Evolutionary conservation across 2,888 invertebrate genomes (phyloP).

Genomic region (Hypsopygia costalis): DNA sequence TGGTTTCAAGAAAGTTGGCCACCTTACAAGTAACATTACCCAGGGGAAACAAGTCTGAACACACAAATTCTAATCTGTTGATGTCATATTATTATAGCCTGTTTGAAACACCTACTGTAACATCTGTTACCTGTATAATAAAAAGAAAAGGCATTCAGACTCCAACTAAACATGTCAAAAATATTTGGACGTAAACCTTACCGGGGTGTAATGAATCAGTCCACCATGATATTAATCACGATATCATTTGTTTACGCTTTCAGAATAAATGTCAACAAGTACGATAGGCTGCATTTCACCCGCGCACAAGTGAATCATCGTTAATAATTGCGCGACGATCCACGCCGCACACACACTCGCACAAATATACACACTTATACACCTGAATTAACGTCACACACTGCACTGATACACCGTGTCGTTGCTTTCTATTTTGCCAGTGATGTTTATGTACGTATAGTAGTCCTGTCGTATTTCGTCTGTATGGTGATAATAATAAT

Average conservation of each 20-base stretch:
- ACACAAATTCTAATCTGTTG: background rate
- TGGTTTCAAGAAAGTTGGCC: too few species aligned
- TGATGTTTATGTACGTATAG: conserved; percentile 5
- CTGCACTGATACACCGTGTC: conserved; percentile 32
- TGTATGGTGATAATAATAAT: conserved; percentile 36
- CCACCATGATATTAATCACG: conserved; percentile 69
- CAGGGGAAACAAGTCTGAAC: too few species aligned
- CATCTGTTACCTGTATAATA: background rate
- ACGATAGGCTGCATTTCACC: conserved; percentile 78
- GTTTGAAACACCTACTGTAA: background rate
- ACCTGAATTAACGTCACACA: conserved; percentile 67
- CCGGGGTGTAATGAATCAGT: conserved; percentile 65
- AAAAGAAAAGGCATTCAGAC: background rate
- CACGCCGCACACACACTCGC: conserved; percentile 62
- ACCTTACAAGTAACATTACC: too few species aligned
- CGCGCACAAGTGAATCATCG: conserved; percentile 79
- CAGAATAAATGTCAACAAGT: conserved; percentile 76
- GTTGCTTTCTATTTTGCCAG: conserved; percentile 36
- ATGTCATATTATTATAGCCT: background rate
- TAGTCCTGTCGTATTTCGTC: conserved; percentile 42
- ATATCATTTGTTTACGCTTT: conserved; percentile 75
- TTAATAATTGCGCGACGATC: conserved; percentile 78
- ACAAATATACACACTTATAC: conserved; percentile 31
- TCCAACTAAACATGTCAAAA: background rate
- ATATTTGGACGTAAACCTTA: conserved; percentile 33